Conservation (phyloP, 2,888 invertebrate genomes). For the Gastrophysa polygoni region DNA sequence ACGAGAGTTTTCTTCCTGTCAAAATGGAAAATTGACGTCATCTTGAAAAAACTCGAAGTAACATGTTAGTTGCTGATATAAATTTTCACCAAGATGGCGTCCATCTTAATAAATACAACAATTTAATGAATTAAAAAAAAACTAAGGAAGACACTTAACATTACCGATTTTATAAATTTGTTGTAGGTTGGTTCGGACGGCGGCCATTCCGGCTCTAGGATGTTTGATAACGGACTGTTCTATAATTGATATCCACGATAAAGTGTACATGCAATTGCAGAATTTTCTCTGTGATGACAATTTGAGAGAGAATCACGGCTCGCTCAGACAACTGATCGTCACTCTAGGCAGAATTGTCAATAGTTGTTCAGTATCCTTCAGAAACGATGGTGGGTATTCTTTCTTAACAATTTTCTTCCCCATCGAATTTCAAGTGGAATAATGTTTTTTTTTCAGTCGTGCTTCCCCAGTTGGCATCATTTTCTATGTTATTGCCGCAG, state of each 20-base stretch:
- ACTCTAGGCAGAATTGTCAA: constrained; percentile 68
- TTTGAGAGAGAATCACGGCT: constrained; percentile 55
- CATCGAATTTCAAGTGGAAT: background rate
- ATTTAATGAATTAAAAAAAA: too few relatives aligned
- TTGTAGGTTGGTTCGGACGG: constrained; percentile 64
- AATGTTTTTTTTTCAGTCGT: constrained; percentile 61
- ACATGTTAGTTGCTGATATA: too few relatives aligned
- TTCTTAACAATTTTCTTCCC: too few relatives aligned
- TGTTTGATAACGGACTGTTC: constrained; percentile 62
- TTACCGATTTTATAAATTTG: background rate
- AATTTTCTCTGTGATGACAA: constrained; percentile 55
- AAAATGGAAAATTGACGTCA: too few relatives aligned
- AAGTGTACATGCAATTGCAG: constrained; percentile 62
- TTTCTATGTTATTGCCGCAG: constrained; percentile 64
- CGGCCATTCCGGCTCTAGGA: constrained; percentile 69
- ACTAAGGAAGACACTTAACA: too few relatives aligned
- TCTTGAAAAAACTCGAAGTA: too few relatives aligned
- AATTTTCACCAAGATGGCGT: too few relatives aligned
- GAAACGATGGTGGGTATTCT: constrained; percentile 65
- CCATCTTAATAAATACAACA: too few relatives aligned
- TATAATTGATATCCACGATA: constrained; percentile 62
- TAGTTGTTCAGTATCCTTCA: constrained; percentile 63
- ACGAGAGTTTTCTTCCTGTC: too few relatives aligned
- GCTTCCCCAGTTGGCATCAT: constrained; percentile 64
- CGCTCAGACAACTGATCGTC: constrained; percentile 65